These are phyloP conservation scores for Brachyistius frenatus DNA, from an alignment of 2,113 vertebrate species.

Conservation along the genomic window DNA sequence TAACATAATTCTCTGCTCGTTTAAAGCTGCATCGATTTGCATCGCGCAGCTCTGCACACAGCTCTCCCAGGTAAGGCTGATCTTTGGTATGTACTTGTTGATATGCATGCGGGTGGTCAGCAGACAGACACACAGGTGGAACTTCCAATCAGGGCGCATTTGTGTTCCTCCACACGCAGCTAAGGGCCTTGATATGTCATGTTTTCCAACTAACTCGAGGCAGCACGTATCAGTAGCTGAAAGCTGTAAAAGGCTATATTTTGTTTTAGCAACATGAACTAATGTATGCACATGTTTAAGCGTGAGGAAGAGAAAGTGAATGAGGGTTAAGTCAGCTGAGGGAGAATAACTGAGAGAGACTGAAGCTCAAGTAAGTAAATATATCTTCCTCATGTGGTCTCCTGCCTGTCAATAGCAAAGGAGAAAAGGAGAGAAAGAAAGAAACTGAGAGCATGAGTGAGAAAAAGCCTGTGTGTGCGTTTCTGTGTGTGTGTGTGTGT, in stretches of 20 bases:
- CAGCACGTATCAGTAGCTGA: conserved; percentile 28
- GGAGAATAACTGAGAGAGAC: conserved; percentile 55
- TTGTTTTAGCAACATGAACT: conserved; percentile 43
- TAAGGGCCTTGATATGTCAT: conserved; percentile 60
- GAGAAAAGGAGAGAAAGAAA: conserved; percentile 22
- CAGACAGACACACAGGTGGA: conserved; percentile 41
- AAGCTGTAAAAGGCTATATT: conserved; percentile 46
- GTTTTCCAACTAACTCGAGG: conserved; percentile 44
- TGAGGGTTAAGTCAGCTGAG: conserved; percentile 43
- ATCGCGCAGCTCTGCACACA: conserved; percentile 61
- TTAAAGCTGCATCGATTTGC: conserved; percentile 81
- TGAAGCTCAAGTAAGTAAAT: conserved; percentile 74
- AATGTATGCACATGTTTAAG: conserved; percentile 53
- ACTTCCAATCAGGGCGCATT: conserved; percentile 52
- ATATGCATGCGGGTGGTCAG: conserved; percentile 65
- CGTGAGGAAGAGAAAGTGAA: conserved; percentile 40
- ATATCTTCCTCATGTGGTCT: conserved; percentile 75
- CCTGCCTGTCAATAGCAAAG: conserved; percentile 74
- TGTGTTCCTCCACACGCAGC: conserved; percentile 53
- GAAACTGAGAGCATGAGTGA: conserved; percentile 27
- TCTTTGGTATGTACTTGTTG: conserved; percentile 63
- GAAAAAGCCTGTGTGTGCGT: conserved; percentile 9
- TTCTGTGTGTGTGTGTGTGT: too few relatives aligned
- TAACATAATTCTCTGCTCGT: conserved; percentile 83
- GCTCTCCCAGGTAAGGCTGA: conserved; percentile 64